Conservation (phyloP, 2,888 invertebrate species). For the Vesta saturnalis region DNA sequence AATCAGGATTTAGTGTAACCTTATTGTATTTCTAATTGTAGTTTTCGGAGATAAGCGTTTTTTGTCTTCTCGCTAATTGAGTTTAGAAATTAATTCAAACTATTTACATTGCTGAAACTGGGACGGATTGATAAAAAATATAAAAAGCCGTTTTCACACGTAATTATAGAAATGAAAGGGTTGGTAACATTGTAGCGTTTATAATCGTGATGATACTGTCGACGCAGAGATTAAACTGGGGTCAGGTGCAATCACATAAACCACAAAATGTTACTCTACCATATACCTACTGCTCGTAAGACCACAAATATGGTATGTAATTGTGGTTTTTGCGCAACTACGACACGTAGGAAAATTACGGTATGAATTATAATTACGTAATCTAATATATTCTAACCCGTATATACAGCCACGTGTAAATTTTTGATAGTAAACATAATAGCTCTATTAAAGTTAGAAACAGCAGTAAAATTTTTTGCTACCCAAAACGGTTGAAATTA, state of each 20-base stretch:
- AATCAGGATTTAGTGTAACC: no score
- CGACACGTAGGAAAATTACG: not conserved
- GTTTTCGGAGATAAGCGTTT: no score
- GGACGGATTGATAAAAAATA: not conserved
- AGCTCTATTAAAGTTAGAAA: no score
- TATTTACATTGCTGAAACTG: not conserved
- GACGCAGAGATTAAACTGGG: slow-evolving; percentile 28
- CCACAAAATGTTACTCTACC: slow-evolving; percentile 22
- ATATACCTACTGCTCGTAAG: slow-evolving; percentile 1
- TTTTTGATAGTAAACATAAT: no score
- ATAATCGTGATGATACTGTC: slow-evolving; percentile 29
- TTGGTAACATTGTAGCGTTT: slow-evolving; percentile 9
- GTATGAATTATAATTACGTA: not conserved
- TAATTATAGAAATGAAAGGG: no score
- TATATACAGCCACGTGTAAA: no score
- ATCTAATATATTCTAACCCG: no score
- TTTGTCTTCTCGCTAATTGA: not conserved
- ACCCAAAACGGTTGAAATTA: no score
- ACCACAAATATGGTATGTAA: slow-evolving; percentile 9
- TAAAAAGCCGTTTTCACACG: not conserved
- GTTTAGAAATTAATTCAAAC: not conserved
- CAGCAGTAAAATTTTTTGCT: no score
- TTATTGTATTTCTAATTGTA: no score
- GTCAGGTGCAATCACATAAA: slow-evolving; percentile 29
- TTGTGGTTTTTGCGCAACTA: slow-evolving; percentile 2